phyloP scores from a whole-genome alignment of 2,113 vertebrate species.

The Scomber scombrus region DNA sequence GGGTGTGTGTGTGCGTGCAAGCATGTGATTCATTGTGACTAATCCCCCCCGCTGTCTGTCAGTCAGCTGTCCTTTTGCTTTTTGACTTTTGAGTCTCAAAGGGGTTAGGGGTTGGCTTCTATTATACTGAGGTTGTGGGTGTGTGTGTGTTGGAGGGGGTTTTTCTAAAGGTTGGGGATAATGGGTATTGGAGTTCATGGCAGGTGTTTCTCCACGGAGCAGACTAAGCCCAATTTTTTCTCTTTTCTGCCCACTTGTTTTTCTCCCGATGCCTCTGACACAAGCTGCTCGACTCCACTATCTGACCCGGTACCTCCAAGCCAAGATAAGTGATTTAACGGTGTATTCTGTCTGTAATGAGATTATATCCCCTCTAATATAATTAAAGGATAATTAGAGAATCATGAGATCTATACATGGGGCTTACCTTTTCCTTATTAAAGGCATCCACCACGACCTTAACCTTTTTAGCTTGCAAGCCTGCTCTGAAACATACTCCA shows the following conservation, averaged over 20 bases:
- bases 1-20: slow-evolving; percentile 40
- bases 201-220: slow-evolving; percentile 67
- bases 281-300: slow-evolving; percentile 1
- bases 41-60: slow-evolving; percentile 70
- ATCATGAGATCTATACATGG: slow-evolving; percentile 28
- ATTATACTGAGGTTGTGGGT: slow-evolving; percentile 17
- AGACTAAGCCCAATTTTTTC: slow-evolving; percentile 1
- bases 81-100: slow-evolving; percentile 71
- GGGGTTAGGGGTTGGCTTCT: slow-evolving; percentile 62
- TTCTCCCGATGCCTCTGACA: background rate
- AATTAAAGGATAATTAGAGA: slow-evolving; percentile 46
- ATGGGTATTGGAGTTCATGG: slow-evolving; percentile 59
- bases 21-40: slow-evolving; percentile 75
- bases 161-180: slow-evolving; percentile 64
- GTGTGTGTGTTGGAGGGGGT: slow-evolving; percentile 9
- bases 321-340: slow-evolving; percentile 51
- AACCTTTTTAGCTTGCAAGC: background rate
- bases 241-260: slow-evolving; percentile 2
- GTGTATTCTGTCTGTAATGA: slow-evolving; percentile 48
- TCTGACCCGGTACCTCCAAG: slow-evolving; percentile 30
- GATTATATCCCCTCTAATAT: slow-evolving; percentile 39
- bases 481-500: slow-evolving; percentile 6
- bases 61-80: slow-evolving; percentile 78
- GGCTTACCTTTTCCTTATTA: slow-evolving; percentile 5
- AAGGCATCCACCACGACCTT: slow-evolving; percentile 11